These are phyloP conservation scores for Noctuana brunneofusca DNA, from an alignment of 2,888 invertebrate genomes.

Conservation along the genomic window DNA sequence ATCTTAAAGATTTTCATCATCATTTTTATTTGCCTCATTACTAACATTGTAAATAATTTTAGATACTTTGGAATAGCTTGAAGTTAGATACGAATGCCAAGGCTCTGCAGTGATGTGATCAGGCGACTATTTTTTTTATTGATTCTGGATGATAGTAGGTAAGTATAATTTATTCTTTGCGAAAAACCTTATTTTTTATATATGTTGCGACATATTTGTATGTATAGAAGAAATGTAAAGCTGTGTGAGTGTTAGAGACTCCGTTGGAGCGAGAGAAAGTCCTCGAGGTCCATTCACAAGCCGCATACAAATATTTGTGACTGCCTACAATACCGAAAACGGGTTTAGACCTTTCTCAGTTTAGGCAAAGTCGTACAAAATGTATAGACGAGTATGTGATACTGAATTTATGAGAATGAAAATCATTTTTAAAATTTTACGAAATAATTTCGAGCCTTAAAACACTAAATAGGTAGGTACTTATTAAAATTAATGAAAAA, in stretches of 20 bases:
- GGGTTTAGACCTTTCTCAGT: conserved; percentile 68
- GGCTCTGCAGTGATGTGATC: too few relatives aligned
- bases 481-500: too few relatives aligned
- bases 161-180: neutral
- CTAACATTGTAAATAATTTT: too few relatives aligned
- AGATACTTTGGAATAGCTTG: too few relatives aligned
- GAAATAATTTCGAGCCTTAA: too few relatives aligned
- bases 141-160: too few relatives aligned
- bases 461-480: too few relatives aligned
- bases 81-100: too few relatives aligned
- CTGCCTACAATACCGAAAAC: conserved; percentile 76
- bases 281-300: conserved; percentile 78
- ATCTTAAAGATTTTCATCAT: too few relatives aligned
- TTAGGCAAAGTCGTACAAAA: conserved; percentile 40
- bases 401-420: conserved; percentile 1
- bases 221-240: conserved; percentile 43
- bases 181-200: neutral
- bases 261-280: conserved; percentile 72
- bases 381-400: neutral
- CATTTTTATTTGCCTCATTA: too few relatives aligned
- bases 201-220: conserved; percentile 11
- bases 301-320: conserved; percentile 81
- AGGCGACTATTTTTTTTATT: too few relatives aligned
- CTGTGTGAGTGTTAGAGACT: conserved; percentile 64
- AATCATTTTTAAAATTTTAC: neutral